phyloP scores from a whole-genome alignment of 1,140 invertebrate genomes.

The Epicauta chinensis region DNA sequence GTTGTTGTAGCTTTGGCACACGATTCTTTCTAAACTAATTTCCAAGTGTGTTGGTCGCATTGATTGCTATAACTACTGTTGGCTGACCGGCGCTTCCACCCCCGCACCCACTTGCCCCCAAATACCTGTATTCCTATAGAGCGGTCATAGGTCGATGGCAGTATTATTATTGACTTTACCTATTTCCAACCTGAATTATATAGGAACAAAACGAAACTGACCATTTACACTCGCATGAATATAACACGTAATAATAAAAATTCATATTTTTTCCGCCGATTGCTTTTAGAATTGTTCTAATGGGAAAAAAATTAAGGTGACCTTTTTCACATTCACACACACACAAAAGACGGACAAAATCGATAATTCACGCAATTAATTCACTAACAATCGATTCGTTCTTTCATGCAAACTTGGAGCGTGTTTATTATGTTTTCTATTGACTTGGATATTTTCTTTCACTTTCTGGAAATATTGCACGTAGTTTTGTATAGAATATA shows the following conservation, averaged over 20 bases:
- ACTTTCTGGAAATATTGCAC: too few relatives aligned
- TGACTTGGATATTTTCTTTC: background rate
- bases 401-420: slow-evolving; percentile 2
- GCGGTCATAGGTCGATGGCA: slow-evolving; percentile 13
- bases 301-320: background rate
- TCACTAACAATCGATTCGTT: slow-evolving; percentile 3
- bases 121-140: slow-evolving; percentile 6
- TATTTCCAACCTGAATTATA: too few relatives aligned
- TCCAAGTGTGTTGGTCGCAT: slow-evolving; percentile 24
- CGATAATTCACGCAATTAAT: slow-evolving; percentile 10
- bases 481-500: too few relatives aligned
- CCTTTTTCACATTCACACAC: slow-evolving; percentile 8
- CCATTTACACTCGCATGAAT: background rate
- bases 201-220: background rate
- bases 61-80: slow-evolving; percentile 22
- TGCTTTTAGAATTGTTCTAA: too few relatives aligned
- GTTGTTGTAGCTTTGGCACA: slow-evolving; percentile 6
- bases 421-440: background rate
- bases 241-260: too few relatives aligned
- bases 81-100: slow-evolving; percentile 27
- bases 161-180: background rate
- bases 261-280: too few relatives aligned
- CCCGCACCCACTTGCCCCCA: slow-evolving; percentile 20
- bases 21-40: slow-evolving; percentile 20
- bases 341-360: background rate